A percentile compares a stretch with the other conserved stretches of the same genome.
phyloP scores from a whole-genome alignment of 2,888 invertebrate species.

The Cylloceria caligata region DNA sequence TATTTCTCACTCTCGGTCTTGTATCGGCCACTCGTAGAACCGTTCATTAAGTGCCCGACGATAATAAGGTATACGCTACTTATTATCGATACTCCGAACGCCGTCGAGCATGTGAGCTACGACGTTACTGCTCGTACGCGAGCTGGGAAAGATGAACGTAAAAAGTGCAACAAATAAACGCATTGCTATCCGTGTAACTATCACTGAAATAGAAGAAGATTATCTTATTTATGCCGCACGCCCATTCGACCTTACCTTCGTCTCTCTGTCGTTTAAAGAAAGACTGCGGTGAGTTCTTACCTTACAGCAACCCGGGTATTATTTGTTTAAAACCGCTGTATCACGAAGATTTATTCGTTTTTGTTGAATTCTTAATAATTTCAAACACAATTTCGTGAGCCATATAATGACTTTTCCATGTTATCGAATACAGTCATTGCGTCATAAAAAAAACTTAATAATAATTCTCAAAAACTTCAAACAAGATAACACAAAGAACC shows the following conservation, averaged over 20 bases:
- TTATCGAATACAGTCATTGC: no score
- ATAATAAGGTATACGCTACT: constrained; percentile 61
- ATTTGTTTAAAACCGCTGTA: background rate
- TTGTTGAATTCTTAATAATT: no score
- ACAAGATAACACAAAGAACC: no score
- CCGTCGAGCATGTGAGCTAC: constrained; percentile 48
- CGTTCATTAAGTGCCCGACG: constrained; percentile 60
- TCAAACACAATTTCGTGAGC: no score
- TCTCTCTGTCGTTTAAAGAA: background rate
- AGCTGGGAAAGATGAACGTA: constrained; percentile 23
- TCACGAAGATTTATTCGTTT: background rate
- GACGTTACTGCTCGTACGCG: constrained; percentile 32
- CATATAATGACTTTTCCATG: no score
- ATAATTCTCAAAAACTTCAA: no score
- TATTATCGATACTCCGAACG: constrained; percentile 56
- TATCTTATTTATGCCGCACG: constrained; percentile 13
- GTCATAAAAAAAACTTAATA: no score
- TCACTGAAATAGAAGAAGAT: constrained; percentile 26
- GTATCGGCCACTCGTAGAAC: constrained; percentile 40
- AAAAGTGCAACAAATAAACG: constrained; percentile 6
- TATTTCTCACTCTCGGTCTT: constrained; percentile 22
- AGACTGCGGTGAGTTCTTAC: background rate
- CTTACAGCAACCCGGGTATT: background rate
- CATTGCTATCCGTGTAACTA: constrained; percentile 2
- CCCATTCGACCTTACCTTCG: constrained; percentile 4